Conservation (phyloP, 2,797 vertebrate genomes). For the Thamnophis elegans region DNA sequence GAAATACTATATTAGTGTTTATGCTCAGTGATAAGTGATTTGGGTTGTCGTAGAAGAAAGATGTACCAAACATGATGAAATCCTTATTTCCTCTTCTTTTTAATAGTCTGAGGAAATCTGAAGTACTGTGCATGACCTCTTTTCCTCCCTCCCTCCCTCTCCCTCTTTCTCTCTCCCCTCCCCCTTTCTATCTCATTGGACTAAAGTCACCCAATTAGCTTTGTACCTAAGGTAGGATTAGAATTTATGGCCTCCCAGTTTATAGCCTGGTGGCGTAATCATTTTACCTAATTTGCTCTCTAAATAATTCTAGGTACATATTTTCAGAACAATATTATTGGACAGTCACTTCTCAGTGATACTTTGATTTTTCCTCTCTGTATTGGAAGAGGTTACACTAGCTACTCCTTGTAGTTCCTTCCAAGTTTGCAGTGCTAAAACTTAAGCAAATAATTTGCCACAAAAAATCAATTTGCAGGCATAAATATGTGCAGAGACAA, state of each 20-base stretch:
- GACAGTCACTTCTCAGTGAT: background rate
- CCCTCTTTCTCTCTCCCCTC: too few relatives aligned
- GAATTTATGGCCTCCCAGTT: background rate
- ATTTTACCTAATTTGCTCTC: background rate
- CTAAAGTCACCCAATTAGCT: background rate
- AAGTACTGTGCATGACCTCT: background rate
- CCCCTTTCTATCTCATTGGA: too few relatives aligned
- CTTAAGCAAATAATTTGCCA: background rate
- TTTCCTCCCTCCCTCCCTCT: rapidly evolving
- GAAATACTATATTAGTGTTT: background rate
- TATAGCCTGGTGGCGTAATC: background rate
- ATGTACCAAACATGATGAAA: background rate
- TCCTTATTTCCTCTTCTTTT: background rate
- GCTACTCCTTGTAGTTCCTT: background rate
- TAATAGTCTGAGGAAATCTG: background rate
- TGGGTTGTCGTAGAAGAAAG: background rate
- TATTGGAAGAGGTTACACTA: background rate
- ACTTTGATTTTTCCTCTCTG: background rate
- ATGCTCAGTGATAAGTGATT: background rate
- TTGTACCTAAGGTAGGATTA: background rate
- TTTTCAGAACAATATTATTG: background rate
- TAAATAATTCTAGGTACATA: background rate
- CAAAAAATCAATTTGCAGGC: background rate
- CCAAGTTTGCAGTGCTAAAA: background rate
- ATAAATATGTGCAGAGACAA: background rate